Conservation (phyloP, 2,113 vertebrate species). For the Rana temporaria region DNA sequence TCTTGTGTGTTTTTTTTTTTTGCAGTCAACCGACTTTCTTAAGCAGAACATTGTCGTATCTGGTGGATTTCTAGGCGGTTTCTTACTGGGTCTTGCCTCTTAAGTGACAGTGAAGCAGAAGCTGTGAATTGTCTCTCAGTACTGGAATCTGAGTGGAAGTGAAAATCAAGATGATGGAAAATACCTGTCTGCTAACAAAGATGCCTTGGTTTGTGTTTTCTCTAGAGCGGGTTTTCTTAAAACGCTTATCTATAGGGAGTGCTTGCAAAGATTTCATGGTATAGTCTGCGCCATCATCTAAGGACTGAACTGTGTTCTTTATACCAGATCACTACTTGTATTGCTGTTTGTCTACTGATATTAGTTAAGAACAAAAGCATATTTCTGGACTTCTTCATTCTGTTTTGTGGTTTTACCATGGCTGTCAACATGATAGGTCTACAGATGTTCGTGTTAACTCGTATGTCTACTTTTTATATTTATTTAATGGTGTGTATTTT, state of each 20-base stretch:
- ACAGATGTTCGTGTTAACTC: not conserved
- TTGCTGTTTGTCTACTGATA: slow-evolving; percentile 14
- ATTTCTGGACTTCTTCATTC: not conserved
- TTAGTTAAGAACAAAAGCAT: not conserved
- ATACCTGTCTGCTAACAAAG: slow-evolving; percentile 1
- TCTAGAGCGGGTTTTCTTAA: slow-evolving; percentile 5
- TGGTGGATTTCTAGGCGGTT: slow-evolving; percentile 94
- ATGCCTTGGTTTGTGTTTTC: slow-evolving; percentile 18
- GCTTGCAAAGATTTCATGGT: slow-evolving; percentile 29
- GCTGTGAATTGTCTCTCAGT: not conserved
- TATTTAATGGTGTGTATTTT: slow-evolving; percentile 43
- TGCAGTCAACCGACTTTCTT: slow-evolving; percentile 93
- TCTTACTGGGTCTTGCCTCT: slow-evolving; percentile 93
- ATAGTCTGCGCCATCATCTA: not conserved
- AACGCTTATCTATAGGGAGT: slow-evolving; percentile 26
- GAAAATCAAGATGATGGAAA: not conserved
- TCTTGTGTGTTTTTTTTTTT: slow-evolving; percentile 60
- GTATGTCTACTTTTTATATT: slow-evolving; percentile 25
- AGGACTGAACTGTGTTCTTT: slow-evolving; percentile 13
- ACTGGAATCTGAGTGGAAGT: slow-evolving; percentile 17
- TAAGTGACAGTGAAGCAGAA: slow-evolving; percentile 64
- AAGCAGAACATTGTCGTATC: slow-evolving; percentile 97
- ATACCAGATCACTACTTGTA: not conserved
- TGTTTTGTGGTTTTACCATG: slow-evolving; percentile 16
- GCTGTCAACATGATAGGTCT: not conserved